A percentile compares a stretch with the other conserved stretches of the same genome.
phyloP scores from a whole-genome alignment of 2,797 vertebrate species.

The Benthosema pterotum region DNA sequence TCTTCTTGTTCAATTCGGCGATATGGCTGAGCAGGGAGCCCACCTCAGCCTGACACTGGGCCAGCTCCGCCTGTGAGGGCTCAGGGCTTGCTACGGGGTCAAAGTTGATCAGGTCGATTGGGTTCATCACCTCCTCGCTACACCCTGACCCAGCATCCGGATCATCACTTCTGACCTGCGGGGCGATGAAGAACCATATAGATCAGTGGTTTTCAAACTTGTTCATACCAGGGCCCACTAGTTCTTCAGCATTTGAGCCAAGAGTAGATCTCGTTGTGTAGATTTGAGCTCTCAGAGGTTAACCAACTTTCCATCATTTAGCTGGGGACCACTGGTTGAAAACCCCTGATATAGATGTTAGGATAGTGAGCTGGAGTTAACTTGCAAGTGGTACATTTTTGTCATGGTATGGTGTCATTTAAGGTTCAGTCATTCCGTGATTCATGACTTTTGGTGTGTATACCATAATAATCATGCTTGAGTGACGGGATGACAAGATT shows the following conservation, averaged over 20 bases:
- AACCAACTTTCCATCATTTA: too few species aligned
- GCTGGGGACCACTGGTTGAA: too few species aligned
- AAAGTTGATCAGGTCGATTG: slow-evolving; percentile 23
- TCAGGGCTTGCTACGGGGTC: slow-evolving; percentile 57
- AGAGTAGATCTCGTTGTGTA: too few species aligned
- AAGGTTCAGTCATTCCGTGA: neutral
- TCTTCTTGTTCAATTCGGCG: slow-evolving; percentile 73
- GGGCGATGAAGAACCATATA: slow-evolving; percentile 1
- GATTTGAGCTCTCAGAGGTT: too few species aligned
- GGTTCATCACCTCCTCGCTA: slow-evolving; percentile 47
- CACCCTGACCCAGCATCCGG: slow-evolving; percentile 49
- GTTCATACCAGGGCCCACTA: too few species aligned
- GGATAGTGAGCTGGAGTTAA: too few species aligned
- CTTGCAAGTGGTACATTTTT: too few species aligned
- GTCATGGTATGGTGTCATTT: too few species aligned
- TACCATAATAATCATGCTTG: neutral
- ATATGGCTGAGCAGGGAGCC: slow-evolving; percentile 68
- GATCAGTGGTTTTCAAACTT: too few species aligned
- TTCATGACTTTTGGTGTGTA: neutral
- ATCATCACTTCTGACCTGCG: slow-evolving; percentile 64
- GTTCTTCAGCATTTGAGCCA: too few species aligned
- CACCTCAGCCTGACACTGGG: slow-evolving; percentile 75
- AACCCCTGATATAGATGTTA: too few species aligned
- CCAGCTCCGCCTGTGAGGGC: slow-evolving; percentile 65
- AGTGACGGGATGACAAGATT: too few species aligned